Evolutionary conservation across 2,113 vertebrate species (phyloP), one percentile per base, ranked within the genome.

Genomic region (Bagarius yarrelli): DNA sequence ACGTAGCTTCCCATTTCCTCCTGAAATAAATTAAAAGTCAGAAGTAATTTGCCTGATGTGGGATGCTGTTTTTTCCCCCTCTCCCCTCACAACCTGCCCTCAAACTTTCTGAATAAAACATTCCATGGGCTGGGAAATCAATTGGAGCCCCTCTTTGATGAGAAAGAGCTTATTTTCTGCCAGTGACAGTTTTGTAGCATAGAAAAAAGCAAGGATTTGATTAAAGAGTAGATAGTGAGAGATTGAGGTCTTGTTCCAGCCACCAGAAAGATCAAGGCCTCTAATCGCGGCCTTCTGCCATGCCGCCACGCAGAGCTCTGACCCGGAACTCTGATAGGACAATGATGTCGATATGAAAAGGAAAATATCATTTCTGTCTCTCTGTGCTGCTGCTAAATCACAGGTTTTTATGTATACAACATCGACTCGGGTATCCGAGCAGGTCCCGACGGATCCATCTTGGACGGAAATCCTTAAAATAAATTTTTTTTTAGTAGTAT

Each of bases 21-120:
- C 94, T 91, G 95, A 98, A 99, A 99, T 98, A 99, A 99, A 99
- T 98, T 98, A 98, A 97, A 99, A 98, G 97, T 99, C 97, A 98
- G 96, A 99, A 98, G 93, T 98, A 96, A 99, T 98, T 98, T 99
- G 94, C 93, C 93, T 99, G 97, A 98, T 87, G 93, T 94, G 94
- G 92, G 90, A 91, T 95, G 93, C 95, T 96, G 95, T 56, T 40
- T 70, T 56, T 47, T 69, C 16, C 30, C 4, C 36, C 50, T 55
- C 59, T 50, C 27, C 47, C 60, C 23, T 56, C 13, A n/a, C 13
- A 70, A 76, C 71, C 78, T 83, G 78, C 81, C 72, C 79, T 84
- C 86, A 87, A 90, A 90, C 90, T 92, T 93, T 93, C 91, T 87
- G 91, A 94, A 83, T 87, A 93, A 91, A 91, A 93, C 95, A 92